Evolutionary conservation across 2,888 invertebrate species (phyloP), one percentile per base, ranked within the genome.

Genomic region (Panzeria rudis): DNA sequence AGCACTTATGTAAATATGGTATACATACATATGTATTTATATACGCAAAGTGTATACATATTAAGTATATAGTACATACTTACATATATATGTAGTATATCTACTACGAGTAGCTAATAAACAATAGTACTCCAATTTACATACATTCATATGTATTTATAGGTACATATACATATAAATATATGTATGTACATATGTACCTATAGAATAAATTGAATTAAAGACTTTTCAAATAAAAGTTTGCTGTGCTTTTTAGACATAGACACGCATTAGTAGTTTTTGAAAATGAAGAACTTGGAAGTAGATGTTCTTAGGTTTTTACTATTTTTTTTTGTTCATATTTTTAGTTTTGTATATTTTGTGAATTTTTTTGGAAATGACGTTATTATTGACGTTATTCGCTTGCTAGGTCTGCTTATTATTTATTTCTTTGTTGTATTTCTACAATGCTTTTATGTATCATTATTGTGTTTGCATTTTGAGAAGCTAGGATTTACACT

Each of bases 401-500:
- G 52, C 38, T 52, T 62, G 23, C 35, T 71, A 62, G 38, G 50
- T 25, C 29, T 11, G n/a, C n/a, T n/a, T 25, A 29, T 69, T 9
- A 52, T 23, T 61, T 38, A 35, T 25, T 15, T 41, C 4, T n/a
- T 77, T 78, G 56, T 29, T 41, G 52, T 44, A 69, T 75, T 86
- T 56, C 56, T 69, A 68, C 64, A 56, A 44, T 72, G 29, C 20
- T 86, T 35, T 15, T 72, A 71, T 44, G 38, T 83, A 56, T 29
- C 44, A 61, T 50, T 50, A 77, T 81, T 64, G 35, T 81, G 7
- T 62, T 72, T 72, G 20, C n/a, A 69, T 66, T 47, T 73, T 29
- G 29, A 54, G 25, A 77, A 73, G 82, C 62, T 47, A 23, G 8
- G 35, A 66, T 52, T 75, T 83, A 95, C 94, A 95, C 95, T 94